Evolutionary conservation across 2,113 vertebrate species (phyloP), one percentile per base, ranked within the genome.

Genomic region (Isichthys henryi): DNA sequence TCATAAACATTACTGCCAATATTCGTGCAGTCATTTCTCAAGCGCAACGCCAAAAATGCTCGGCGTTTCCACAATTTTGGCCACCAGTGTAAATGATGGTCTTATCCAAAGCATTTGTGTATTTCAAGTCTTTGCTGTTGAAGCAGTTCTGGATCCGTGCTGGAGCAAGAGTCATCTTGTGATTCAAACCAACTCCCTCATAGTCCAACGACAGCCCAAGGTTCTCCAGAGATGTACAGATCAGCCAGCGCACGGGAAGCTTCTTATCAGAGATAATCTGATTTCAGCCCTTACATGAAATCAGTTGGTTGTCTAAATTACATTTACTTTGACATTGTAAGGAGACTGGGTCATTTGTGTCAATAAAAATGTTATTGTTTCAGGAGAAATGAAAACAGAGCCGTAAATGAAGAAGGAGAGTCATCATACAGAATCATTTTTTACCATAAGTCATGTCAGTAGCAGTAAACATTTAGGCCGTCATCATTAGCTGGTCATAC

Each of bases 331-430:
- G 53, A 53, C 49, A 52, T 35, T 62, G 19, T 23, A 46, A 62
- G 35, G 53, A 45, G 21, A 62, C 56, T 13, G 21, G 52, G 39
- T 62, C 53, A 66, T 62, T 62, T 31, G 31, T 66, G 35, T 66
- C 53, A 88, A 66, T 88, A 52, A 87, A 56, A 70, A 56, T 35
- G 11, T 31, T 31, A 87, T 48, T 87, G 49, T 87, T 87, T 87
- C 31, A 27, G 7, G 31, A 13, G 43, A 88, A 45, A 62, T 62
- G 39, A 62, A 88, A 56, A 53, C 49, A 31, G 11, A 35, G 19
- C 11, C 49, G 9, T 35, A 21, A 84, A 49, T 48, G 23, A 84
- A 49, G 82, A 46, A 27, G 45, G 46, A 85, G 23, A 5, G 11
- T 80, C 6, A 80, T 35, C 11, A 39, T 43, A 7, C 13, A 13